A percentile compares a stretch with the other conserved stretches of the same genome.
These are phyloP conservation scores for Notechis scutatus DNA, from an alignment of 2,113 vertebrate genomes.

Conservation along the genomic window DNA sequence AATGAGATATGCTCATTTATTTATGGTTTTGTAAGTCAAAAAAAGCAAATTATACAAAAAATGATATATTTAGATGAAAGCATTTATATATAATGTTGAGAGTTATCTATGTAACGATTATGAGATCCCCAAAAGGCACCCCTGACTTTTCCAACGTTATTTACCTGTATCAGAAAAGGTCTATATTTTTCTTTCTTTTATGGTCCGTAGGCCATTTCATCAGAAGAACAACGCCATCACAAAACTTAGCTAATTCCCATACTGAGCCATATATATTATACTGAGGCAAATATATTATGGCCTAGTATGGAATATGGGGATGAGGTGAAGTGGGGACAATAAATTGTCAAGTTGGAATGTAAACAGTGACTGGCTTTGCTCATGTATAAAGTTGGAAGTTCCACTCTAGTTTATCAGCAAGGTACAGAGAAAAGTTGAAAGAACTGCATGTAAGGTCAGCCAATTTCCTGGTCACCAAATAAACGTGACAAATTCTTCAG, in stretches of 20 bases:
- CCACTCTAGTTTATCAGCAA: background rate
- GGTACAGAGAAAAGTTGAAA: background rate
- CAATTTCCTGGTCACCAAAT: background rate
- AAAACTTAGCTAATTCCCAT: background rate
- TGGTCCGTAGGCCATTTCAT: background rate
- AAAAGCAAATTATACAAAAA: background rate
- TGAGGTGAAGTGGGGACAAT: background rate
- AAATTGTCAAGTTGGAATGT: background rate
- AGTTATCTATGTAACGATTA: background rate
- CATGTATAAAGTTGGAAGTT: background rate
- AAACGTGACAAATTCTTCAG: background rate
- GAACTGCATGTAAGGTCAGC: background rate
- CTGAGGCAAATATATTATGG: background rate
- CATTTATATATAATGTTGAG: background rate
- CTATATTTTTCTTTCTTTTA: background rate
- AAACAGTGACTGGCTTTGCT: background rate
- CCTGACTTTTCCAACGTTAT: background rate
- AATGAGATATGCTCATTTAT: background rate
- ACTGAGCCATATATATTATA: background rate
- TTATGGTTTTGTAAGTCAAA: background rate
- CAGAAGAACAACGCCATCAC: background rate
- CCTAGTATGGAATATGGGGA: background rate
- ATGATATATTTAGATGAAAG: background rate
- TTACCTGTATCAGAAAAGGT: background rate
- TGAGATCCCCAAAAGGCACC: background rate